These are phyloP conservation scores for Zophobas morio DNA, from an alignment of 1,140 invertebrate species.

Conservation along the genomic window DNA sequence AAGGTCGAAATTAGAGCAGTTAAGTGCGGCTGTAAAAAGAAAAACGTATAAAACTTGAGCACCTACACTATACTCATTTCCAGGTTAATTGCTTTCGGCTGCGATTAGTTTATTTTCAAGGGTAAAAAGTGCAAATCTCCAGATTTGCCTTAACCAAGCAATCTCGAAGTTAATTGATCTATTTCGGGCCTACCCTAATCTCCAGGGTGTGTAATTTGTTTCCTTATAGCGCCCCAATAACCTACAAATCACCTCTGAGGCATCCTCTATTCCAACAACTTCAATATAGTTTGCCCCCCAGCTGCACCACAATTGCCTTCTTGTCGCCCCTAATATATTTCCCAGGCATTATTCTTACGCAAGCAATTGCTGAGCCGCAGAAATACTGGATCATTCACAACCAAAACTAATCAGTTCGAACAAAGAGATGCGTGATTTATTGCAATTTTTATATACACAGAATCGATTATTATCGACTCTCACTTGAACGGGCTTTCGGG, in stretches of 20 bases:
- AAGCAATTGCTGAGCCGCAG: no score
- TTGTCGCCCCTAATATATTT: conserved; percentile 28
- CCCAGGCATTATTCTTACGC: not conserved
- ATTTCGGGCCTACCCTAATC: conserved; percentile 40
- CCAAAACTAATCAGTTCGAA: no score
- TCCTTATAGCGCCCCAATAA: conserved; percentile 41
- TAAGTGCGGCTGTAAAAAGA: conserved; percentile 30
- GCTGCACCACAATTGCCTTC: conserved; percentile 35
- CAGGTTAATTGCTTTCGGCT: conserved; percentile 1
- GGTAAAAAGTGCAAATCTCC: conserved; percentile 32
- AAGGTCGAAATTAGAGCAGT: conserved; percentile 37
- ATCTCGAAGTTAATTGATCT: conserved; percentile 40
- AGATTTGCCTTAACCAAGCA: conserved; percentile 26
- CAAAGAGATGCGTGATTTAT: no score
- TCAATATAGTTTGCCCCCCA: conserved; percentile 36
- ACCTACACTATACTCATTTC: conserved; percentile 2
- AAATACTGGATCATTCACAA: no score
- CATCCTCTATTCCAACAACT: conserved; percentile 37
- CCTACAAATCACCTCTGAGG: conserved; percentile 41
- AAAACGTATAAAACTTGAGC: conserved; percentile 16
- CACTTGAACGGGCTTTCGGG: no score
- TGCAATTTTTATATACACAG: no score
- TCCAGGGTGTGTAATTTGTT: conserved; percentile 34
- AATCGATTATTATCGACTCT: no score
- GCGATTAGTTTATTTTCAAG: conserved; percentile 20